Evolutionary conservation across 2,888 invertebrate species (phyloP).

Genomic region (Oscheius onirici): DNA sequence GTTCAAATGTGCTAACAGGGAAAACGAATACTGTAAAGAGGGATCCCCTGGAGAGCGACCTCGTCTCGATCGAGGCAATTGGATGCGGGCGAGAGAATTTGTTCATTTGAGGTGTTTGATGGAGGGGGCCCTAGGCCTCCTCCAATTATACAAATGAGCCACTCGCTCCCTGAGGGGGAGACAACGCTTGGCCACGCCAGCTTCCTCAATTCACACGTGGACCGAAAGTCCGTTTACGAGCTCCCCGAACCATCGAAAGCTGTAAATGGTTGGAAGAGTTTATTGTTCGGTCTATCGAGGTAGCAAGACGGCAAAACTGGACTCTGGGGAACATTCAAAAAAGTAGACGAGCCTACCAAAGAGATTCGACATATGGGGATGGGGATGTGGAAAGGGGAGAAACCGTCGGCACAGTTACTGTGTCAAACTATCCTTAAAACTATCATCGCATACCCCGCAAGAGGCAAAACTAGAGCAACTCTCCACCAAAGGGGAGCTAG

Average conservation of each 20-base stretch:
- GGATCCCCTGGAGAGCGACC: neutral
- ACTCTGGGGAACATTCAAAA: no score
- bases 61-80: constrained; percentile 4
- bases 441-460: no score
- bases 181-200: constrained; percentile 11
- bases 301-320: no score
- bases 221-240: neutral
- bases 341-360: no score
- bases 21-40: neutral
- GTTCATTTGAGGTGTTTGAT: constrained; percentile 33
- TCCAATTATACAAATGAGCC: constrained; percentile 30
- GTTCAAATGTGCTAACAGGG: no score
- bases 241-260: neutral
- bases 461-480: no score
- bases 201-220: neutral
- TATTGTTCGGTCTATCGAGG: neutral
- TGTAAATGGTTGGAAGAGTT: neutral
- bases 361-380: no score
- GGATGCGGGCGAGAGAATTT: neutral
- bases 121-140: constrained; percentile 3
- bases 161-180: constrained; percentile 12
- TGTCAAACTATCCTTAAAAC: neutral
- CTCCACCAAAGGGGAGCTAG: no score
- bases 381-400: neutral
- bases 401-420: neutral